phyloP scores from a whole-genome alignment of 2,888 invertebrate species.

The Charanyca ferruginea region DNA sequence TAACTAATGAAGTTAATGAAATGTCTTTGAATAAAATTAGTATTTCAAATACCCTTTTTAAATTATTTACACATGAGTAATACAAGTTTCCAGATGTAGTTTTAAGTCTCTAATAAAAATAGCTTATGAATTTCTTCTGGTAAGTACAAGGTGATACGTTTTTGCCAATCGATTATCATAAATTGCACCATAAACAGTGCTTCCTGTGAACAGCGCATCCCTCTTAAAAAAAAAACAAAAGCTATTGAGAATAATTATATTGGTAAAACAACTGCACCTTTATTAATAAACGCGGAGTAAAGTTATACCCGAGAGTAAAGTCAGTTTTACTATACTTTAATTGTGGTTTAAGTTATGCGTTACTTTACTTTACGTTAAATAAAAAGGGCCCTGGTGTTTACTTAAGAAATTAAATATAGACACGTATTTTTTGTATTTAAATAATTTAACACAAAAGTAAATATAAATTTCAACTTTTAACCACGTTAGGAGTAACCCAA shows the following conservation, averaged over 20 bases:
- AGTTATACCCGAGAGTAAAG: no score
- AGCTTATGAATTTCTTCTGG: slow-evolving; percentile 13
- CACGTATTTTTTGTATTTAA: no score
- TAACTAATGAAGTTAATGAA: slow-evolving; percentile 1
- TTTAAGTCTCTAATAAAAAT: slow-evolving; percentile 29
- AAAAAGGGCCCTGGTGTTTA: no score
- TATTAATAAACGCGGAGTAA: no score
- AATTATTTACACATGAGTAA: slow-evolving; percentile 4
- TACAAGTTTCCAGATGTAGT: slow-evolving; percentile 21
- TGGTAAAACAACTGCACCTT: no score
- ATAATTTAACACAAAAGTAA: no score
- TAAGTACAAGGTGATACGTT: slow-evolving; percentile 42
- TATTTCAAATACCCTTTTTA: background rate
- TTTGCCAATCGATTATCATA: slow-evolving; percentile 41
- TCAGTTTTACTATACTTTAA: no score
- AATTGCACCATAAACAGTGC: slow-evolving; percentile 27
- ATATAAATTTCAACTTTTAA: no score
- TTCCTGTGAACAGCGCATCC: slow-evolving; percentile 29
- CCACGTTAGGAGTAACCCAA: no score
- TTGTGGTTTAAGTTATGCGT: no score
- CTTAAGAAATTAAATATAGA: no score
- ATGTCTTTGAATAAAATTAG: slow-evolving; percentile 6
- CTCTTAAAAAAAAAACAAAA: slow-evolving; percentile 15
- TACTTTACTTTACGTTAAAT: no score
- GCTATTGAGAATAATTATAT: slow-evolving; percentile 10